Evolutionary conservation across 2,113 vertebrate genomes (phyloP), one percentile per base, ranked within the genome.

Genomic region (Uria aalge): DNA sequence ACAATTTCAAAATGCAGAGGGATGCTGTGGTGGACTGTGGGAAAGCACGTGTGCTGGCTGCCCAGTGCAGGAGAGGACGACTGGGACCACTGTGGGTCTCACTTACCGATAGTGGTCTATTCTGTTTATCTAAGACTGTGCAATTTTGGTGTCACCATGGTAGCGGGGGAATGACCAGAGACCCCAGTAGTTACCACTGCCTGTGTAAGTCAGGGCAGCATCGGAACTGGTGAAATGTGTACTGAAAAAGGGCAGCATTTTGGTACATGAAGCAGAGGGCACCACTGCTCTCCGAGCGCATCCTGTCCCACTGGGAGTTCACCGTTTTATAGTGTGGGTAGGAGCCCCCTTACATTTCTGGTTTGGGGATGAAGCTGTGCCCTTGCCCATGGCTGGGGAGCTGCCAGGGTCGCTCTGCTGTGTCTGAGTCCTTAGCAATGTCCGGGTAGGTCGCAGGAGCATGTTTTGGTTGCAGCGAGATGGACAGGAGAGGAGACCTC

Each of bases 401-500:
- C 67, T 91, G 34, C 45, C 52, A 59, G 82, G 67, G 69, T 90
- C 12, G 1, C 72, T 59, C 12, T 74, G n/a, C 75, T 90, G 52
- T 59, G 57, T 6, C 41, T 93, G 34, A 9, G 13, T 74, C 45
- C 81, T 92, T 79, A 38, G 53, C 48, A 52, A 5, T 26, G 21
- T 62, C 68, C n/a, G 0, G 9, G 13, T 56, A 36, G 91, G 82
- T 93, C 74, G 92, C 38, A 56, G 72, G 75, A 90, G 53, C 57
- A 30, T 48, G 62, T 81, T 94, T 53, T 74, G 67, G 62, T 73
- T 67, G 80, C 84, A 73, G 73, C 2, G 5, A 92, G 91, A 88
- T 78, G 79, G 92, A 91, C 79, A 77, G 92, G 48, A 90, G 90
- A 87, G 62, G 74, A 93, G 85, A 90, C 85, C 73, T 89, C 45